Base-by-base conservation (phyloP, 2,888 invertebrate species). In the Epistrophe grossulariae region DNA sequence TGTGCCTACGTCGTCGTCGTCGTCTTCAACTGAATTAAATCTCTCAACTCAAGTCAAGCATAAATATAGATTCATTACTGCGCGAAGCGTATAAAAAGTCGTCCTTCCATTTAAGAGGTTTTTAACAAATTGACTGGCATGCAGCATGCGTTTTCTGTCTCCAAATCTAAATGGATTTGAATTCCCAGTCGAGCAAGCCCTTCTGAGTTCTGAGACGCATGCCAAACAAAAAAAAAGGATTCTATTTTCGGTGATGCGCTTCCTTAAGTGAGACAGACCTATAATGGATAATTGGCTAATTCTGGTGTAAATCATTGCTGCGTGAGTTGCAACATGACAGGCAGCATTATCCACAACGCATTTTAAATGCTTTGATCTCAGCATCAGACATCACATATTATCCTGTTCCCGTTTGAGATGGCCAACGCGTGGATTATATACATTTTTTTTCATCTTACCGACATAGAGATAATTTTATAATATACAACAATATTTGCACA, bases 261-360 rank as follows among this genome's bases (percentile, higher is more conserved):
- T 78, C 85, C 70, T 64, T 74, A 50, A 64, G 60, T 2, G 57
- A 64, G 60, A n/a, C n/a, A 70, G 43, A 48, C 78, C 82, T 76
- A 24, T 24, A 78, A 82, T 82, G 85, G 82, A 79, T 87, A 87
- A 87, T 87, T 82, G 85, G 82, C 79, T 87, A 87, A 87, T 87
- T 71, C 82, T 82, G 85, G 82, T 74, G 82, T 87, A 82, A 87
- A 87, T 87, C 85, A 87, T 87, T 79, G 82, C 79, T 79, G 82
- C 85, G 78, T 70, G 79, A 87, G 85, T 71, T 79, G 79, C 82
- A 68, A 87, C 85, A 87, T 82, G 85, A 82, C 85, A 87, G 64
- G 52, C 70, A 79, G 79, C 82, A 87, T 87, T 82, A 87, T 82
- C 79, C 78, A 60, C 74, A 74, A 87, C 82, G 74, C 66, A 74